Base-by-base conservation (phyloP, 2,797 vertebrate species). In the Aulostomus chinensis region DNA sequence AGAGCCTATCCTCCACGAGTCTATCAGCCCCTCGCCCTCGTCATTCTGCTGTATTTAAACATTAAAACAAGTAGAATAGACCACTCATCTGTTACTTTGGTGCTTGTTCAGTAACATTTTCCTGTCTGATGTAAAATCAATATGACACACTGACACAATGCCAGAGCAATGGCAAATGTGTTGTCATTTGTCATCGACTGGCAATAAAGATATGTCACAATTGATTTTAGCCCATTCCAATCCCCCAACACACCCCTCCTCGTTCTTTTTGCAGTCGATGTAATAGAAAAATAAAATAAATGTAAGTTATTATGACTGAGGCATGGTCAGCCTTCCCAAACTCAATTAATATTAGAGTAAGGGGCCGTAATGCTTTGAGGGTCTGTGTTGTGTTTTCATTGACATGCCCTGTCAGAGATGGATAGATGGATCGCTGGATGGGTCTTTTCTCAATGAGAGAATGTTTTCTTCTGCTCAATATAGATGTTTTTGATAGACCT, bases 181-280 rank as follows among this genome's bases (percentile, higher is more conserved):
- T 52, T 32, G 48, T 81, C 80, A 86, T 89, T 85, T 84, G 83
- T 90, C 85, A 86, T 86, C 39, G 72, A 76, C 70, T 76, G 80
- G 83, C 85, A 83, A 86, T 90, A 88, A 87, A 89, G 84, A 88
- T 81, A 76, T 87, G 86, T 86, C 85, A 87, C 74, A 83, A 89
- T 88, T 86, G 83, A 88, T 89, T 83, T 86, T 79, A 59, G 56
- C 51, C 54, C 51, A 15, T 43, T 69, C 9, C 41, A 32, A 40
- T 45, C 26, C 22, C 24, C 24, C 50, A 12, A 40, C 33, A 13
- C 25, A 9, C 25, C 7, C 17, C 3, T 14, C 26, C 25, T 49
- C 17, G 9, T 16, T 10, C 25, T 47, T 63, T 53, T 54, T 61
- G 48, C 60, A 60, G 67, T 61, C 47, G 58, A 20, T 1, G 39